Percentiles rank a stretch among this genome's conserved stretches.
These are phyloP conservation scores for Melinopterus prodromus DNA, from an alignment of 2,888 invertebrate genomes.

Conservation along the genomic window DNA sequence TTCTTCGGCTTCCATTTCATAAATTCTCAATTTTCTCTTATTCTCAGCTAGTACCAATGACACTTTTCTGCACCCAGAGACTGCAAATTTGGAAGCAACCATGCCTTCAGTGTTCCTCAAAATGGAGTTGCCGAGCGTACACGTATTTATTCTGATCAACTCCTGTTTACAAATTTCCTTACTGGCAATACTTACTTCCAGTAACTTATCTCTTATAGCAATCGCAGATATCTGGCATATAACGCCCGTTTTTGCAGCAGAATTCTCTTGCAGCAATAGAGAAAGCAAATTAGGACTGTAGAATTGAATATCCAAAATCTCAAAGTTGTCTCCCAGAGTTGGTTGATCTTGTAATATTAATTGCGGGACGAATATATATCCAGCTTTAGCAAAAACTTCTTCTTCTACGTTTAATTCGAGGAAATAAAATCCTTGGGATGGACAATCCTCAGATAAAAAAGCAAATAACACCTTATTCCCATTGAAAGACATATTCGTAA, in stretches of 20 bases:
- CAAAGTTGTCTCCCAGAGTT: constrained; percentile 58
- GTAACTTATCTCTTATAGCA: constrained; percentile 53
- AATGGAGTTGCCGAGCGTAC: constrained; percentile 63
- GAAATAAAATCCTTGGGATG: constrained; percentile 63
- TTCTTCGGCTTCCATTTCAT: constrained; percentile 93
- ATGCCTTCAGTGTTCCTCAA: constrained; percentile 73
- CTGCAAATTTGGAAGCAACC: constrained; percentile 76
- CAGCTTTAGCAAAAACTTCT: constrained; percentile 61
- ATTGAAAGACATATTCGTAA: constrained; percentile 64
- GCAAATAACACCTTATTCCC: constrained; percentile 65
- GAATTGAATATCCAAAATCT: constrained; percentile 76
- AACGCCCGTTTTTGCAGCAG: constrained; percentile 50
- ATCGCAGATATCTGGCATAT: constrained; percentile 51
- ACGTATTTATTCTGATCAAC: constrained; percentile 64
- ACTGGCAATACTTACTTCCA: constrained; percentile 42
- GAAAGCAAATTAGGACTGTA: constrained; percentile 78
- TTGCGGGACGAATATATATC: constrained; percentile 65
- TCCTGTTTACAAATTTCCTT: constrained; percentile 51
- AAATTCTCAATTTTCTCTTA: constrained; percentile 78
- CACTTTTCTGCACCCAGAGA: constrained; percentile 85
- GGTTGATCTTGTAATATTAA: constrained; percentile 53
- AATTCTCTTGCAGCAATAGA: constrained; percentile 70
- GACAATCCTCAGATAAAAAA: constrained; percentile 60
- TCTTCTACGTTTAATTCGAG: constrained; percentile 61
- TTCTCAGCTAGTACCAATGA: constrained; percentile 85